Base-by-base conservation (phyloP, 2,113 vertebrate genomes). In the Thymallus thymallus region DNA sequence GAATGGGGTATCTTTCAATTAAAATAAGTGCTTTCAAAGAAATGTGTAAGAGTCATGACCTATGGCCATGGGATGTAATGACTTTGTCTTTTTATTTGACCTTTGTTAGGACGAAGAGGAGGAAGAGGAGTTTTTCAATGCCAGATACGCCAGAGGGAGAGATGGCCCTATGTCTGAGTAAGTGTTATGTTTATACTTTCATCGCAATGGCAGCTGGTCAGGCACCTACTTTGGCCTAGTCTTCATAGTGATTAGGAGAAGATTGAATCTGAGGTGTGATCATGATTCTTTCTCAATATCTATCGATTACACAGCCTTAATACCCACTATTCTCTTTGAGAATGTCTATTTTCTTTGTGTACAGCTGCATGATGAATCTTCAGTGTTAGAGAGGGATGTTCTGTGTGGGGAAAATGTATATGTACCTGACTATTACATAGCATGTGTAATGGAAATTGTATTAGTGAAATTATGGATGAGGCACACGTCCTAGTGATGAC, bases 111-210 rank as follows among this genome's bases (percentile, higher is more conserved):
- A 99, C 76, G 98, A 99, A 84, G 96, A 98, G 83, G 98, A 98
- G 77, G 97, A 98, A 83, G 97, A 99, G 78, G 96, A 96, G 83
- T 96, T 98, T 76, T 98, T 98, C 82, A 99, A 99, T 86, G 96
- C 98, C 89, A 96, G 97, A 80, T 96, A 98, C 0, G 95, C 95
- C n/a, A 95, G 98, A 91, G 96, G 97, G 86, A 96, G 97, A 90
- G 98, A 99, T 83, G 97, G 97, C 89, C 94, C 96, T 46, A 96
- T 99, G 94, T 98, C 97, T 18, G 98, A 99, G 98, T 99, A 94
- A 97, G 98, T 98, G 74, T 71, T 55, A 74, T 56, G 24, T 76
- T 24, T 68, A 63, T 64, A 46, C 22, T 13, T 64, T 24, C 30
- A 14, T 51, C 48, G 4, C 48, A 51, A 51, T 51, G 16, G 20